phyloP scores from a whole-genome alignment of 2,113 vertebrate genomes.

The Tyrannus savana region DNA sequence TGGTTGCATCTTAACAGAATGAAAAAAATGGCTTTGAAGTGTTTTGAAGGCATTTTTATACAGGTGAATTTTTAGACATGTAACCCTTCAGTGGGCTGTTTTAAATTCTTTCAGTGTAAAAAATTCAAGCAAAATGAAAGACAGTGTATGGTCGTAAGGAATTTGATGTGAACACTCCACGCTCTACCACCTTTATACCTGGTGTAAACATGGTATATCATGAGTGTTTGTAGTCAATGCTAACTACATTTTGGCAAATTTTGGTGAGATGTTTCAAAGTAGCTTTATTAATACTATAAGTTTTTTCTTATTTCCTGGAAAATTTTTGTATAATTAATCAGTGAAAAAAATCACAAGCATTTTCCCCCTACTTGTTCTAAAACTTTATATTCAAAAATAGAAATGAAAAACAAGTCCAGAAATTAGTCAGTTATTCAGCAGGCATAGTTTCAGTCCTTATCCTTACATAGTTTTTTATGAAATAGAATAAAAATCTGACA shows the following conservation, averaged over 20 bases:
- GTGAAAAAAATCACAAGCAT: neutral
- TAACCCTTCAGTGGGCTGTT: neutral
- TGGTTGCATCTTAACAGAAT: neutral
- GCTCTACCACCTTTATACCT: neutral
- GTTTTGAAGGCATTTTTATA: neutral
- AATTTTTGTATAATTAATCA: neutral
- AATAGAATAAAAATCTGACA: neutral
- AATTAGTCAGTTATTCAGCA: neutral
- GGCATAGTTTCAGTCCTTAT: neutral
- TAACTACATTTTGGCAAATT: neutral
- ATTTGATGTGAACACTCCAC: neutral
- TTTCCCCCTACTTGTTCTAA: neutral
- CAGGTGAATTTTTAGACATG: neutral
- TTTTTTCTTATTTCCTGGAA: neutral
- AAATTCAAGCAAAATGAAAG: neutral
- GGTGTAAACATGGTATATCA: neutral
- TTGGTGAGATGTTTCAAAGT: neutral
- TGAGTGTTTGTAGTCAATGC: fast-evolving
- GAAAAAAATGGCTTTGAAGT: neutral
- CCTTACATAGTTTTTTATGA: neutral
- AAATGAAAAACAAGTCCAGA: neutral
- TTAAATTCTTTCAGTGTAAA: neutral
- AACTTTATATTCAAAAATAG: neutral
- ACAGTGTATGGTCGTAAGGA: neutral
- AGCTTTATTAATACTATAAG: neutral